Percentiles rank a stretch among this genome's conserved stretches.
phyloP scores from a whole-genome alignment of 2,113 vertebrate genomes.

The Cyanistes caeruleus region DNA sequence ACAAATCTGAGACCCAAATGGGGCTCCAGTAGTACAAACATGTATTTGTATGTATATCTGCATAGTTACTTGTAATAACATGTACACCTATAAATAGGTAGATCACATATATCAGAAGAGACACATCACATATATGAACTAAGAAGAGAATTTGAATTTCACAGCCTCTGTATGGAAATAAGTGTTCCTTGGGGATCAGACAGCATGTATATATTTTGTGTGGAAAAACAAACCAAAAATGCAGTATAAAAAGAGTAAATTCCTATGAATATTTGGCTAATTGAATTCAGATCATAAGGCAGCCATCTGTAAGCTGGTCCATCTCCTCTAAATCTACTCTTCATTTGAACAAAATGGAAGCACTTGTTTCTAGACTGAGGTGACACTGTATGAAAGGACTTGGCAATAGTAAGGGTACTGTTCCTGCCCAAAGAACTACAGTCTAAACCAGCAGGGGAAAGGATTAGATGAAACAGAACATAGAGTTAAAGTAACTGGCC shows the following conservation, averaged over 20 bases:
- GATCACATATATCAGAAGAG: background rate
- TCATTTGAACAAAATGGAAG: background rate
- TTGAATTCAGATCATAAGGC: background rate
- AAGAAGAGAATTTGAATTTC: background rate
- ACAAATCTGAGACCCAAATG: background rate
- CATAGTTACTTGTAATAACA: background rate
- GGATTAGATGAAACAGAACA: background rate
- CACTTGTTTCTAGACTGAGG: background rate
- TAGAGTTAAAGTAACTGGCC: background rate
- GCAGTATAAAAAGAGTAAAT: background rate
- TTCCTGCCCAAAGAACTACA: background rate
- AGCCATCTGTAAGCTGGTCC: background rate
- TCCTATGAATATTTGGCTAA: background rate
- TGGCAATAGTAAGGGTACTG: background rate
- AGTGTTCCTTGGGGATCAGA: background rate
- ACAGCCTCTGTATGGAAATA: background rate
- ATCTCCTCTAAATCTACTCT: background rate
- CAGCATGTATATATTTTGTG: background rate
- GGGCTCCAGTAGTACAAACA: background rate
- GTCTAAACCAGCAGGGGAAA: background rate
- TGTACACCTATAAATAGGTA: background rate
- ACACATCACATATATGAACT: background rate
- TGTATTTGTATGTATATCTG: background rate
- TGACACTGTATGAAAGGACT: background rate
- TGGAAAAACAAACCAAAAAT: background rate